Conservation (phyloP, 1,140 invertebrate genomes). For the Drosophila cardini region DNA sequence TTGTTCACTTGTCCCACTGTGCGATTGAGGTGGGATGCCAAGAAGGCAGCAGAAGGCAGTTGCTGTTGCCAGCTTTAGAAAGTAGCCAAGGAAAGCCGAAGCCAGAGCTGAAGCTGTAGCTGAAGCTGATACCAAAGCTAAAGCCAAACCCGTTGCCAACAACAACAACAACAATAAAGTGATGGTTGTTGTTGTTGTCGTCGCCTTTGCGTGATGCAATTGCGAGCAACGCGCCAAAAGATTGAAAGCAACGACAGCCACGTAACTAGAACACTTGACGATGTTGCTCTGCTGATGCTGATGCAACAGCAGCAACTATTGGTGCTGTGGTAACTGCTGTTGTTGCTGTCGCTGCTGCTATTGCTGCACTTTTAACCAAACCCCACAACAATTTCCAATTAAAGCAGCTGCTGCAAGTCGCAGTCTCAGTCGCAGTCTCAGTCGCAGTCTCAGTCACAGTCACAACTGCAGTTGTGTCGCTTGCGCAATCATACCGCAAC, state of each 20-base stretch:
- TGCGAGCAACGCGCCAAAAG: conserved; percentile 78
- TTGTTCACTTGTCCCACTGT: neutral
- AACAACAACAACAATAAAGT: conserved; percentile 7
- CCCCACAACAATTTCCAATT: conserved; percentile 63
- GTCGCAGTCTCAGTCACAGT: conserved; percentile 38
- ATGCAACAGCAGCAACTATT: conserved; percentile 31
- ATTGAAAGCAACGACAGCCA: conserved; percentile 80
- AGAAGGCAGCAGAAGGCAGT: conserved; percentile 19
- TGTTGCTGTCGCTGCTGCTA: conserved; percentile 28
- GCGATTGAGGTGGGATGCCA: conserved; percentile 23
- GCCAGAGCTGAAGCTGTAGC: conserved; percentile 44
- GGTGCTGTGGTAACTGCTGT: conserved; percentile 10
- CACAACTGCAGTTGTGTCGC: conserved; percentile 29
- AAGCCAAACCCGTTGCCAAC: conserved; percentile 68
- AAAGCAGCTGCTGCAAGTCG: conserved; percentile 57
- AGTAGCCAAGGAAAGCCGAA: conserved; percentile 63
- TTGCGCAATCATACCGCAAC: conserved; percentile 78
- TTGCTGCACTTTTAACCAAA: conserved; percentile 45
- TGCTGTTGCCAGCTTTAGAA: conserved; percentile 65
- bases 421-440: conserved; percentile 33
- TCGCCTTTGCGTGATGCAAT: conserved; percentile 78
- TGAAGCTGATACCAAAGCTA: conserved; percentile 4
- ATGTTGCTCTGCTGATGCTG: conserved; percentile 46
- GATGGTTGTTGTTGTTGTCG: conserved; percentile 3
- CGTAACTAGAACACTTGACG: conserved; percentile 83